Evolutionary conservation across 2,797 vertebrate species (phyloP).

Genomic region (Thalassophryne amazonica): DNA sequence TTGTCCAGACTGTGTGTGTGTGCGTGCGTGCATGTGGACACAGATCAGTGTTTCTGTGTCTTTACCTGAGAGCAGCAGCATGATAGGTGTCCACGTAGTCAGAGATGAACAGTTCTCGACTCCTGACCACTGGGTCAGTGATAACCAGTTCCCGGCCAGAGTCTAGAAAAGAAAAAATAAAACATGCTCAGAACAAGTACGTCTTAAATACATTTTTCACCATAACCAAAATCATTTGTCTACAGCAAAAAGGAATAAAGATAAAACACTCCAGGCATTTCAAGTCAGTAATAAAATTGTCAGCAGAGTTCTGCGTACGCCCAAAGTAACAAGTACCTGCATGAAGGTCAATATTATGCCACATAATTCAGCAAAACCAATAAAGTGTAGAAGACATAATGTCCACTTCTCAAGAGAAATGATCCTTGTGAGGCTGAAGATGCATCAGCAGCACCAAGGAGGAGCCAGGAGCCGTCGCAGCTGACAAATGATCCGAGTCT

Average conservation of each 20-base stretch:
- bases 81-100: slow-evolving; percentile 99
- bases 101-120: slow-evolving; percentile 97
- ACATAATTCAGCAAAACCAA: slow-evolving; percentile 56
- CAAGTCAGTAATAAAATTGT: slow-evolving; percentile 30
- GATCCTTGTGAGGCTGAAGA: slow-evolving; percentile 41
- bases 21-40: neutral
- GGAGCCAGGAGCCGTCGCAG: slow-evolving; percentile 16
- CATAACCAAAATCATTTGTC: neutral
- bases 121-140: slow-evolving; percentile 96
- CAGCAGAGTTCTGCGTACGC: slow-evolving; percentile 6
- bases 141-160: slow-evolving; percentile 97
- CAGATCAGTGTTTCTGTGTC: slow-evolving; percentile 10
- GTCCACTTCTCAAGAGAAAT: slow-evolving; percentile 47
- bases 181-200: neutral
- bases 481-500: slow-evolving; percentile 56
- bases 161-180: slow-evolving; percentile 73
- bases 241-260: slow-evolving; percentile 11
- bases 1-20: neutral
- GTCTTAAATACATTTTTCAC: neutral
- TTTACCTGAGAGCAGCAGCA: slow-evolving; percentile 95
- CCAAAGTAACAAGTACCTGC: slow-evolving; percentile 19
- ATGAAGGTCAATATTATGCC: slow-evolving; percentile 34
- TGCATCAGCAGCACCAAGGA: slow-evolving; percentile 28
- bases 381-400: slow-evolving; percentile 42
- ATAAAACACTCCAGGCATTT: slow-evolving; percentile 4